A percentile compares a stretch with the other conserved stretches of the same genome.
phyloP scores from a whole-genome alignment of 2,888 invertebrate species.

The Tenthredo mesomela region DNA sequence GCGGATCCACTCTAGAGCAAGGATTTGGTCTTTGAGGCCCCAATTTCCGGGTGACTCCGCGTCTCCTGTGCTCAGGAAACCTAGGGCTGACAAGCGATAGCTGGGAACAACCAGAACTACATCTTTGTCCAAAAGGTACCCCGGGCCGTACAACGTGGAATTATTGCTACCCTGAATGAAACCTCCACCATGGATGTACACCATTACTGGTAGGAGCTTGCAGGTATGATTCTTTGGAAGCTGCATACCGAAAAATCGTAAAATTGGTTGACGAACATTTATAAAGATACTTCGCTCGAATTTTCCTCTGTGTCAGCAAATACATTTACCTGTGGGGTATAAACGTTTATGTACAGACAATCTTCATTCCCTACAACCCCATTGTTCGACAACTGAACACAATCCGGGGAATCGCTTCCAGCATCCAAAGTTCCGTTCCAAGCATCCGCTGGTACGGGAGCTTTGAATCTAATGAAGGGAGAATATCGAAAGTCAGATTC shows the following conservation, averaged over 20 bases:
- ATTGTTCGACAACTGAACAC: not conserved
- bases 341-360: conserved; percentile 24
- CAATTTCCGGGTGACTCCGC: conserved; percentile 45
- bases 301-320: not conserved
- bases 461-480: not conserved
- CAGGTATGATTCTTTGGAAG: not conserved
- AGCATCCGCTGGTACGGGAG: conserved; percentile 4
- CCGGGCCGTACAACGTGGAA: conserved; percentile 77
- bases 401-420: not conserved
- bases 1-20: conserved; percentile 49
- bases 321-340: conserved; percentile 12
- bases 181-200: conserved; percentile 79
- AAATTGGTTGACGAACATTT: not conserved
- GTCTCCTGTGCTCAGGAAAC: conserved; percentile 55
- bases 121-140: conserved; percentile 75
- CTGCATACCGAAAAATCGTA: not conserved
- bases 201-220: conserved; percentile 74
- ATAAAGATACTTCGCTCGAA: not conserved
- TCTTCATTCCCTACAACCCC: not conserved
- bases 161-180: conserved; percentile 78
- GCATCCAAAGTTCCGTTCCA: conserved; percentile 4
- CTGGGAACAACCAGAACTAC: conserved; percentile 79
- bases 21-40: conserved; percentile 51
- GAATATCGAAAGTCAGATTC: not conserved
- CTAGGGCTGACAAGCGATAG: conserved; percentile 64